Evolutionary conservation across 2,888 invertebrate species (phyloP).

Genomic region (Tipula vernalis): DNA sequence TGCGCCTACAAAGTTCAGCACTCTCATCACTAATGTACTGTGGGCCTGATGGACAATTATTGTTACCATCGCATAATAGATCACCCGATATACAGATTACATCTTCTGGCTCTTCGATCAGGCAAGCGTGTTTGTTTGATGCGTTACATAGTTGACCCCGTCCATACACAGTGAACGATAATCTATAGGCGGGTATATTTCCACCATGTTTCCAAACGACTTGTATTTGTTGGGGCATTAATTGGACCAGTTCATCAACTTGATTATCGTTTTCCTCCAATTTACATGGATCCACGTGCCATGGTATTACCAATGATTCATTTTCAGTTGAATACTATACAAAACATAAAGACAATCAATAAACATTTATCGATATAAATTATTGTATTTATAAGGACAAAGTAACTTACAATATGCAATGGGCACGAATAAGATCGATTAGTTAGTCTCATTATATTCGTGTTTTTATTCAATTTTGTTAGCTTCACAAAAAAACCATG

Average conservation of each 20-base stretch:
- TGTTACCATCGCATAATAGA: constrained; percentile 51
- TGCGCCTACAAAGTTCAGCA: constrained; percentile 25
- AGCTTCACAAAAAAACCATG: constrained; percentile 33
- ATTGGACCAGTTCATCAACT: constrained; percentile 36
- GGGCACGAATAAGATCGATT: constrained; percentile 23
- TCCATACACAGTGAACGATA: constrained; percentile 33
- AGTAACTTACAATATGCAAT: constrained; percentile 30
- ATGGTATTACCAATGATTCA: constrained; percentile 38
- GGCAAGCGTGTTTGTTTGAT: constrained; percentile 28
- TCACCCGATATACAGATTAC: constrained; percentile 50
- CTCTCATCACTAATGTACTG: constrained; percentile 42
- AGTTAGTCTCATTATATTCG: constrained; percentile 25
- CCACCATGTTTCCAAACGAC: constrained; percentile 40
- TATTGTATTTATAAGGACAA: not conserved
- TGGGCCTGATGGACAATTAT: constrained; percentile 52
- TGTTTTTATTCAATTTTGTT: constrained; percentile 16
- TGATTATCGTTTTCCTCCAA: constrained; percentile 27
- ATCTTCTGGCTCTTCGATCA: constrained; percentile 33
- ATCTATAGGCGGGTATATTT: constrained; percentile 27
- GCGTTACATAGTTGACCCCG: constrained; percentile 31
- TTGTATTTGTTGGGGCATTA: constrained; percentile 42
- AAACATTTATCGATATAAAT: too few relatives aligned
- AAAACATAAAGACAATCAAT: not conserved
- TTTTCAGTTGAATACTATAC: constrained; percentile 19
- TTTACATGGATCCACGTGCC: constrained; percentile 43